These are phyloP conservation scores for Thinocorus orbignyianus DNA, from an alignment of 2,113 vertebrate species.

Conservation along the genomic window DNA sequence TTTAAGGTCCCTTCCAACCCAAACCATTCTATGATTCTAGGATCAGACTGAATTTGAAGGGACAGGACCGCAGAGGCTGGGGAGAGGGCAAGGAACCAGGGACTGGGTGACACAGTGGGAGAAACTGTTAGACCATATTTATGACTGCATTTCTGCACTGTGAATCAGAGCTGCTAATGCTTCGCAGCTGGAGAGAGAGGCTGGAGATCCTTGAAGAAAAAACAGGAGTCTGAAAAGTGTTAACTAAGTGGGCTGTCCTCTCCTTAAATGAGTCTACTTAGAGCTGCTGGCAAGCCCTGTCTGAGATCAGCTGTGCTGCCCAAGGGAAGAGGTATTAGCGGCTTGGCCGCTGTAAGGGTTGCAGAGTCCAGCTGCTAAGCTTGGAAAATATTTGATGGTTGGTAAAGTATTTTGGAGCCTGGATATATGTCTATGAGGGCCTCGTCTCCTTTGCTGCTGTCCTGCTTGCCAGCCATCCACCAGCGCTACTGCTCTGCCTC, in stretches of 20 bases:
- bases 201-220: neutral
- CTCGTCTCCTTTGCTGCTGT: neutral
- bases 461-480: neutral
- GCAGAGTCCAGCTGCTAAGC: constrained; percentile 31
- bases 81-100: neutral
- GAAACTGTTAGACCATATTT: neutral
- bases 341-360: constrained; percentile 31
- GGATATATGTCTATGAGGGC: neutral
- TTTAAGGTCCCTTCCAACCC: too few relatives aligned
- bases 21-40: too few relatives aligned
- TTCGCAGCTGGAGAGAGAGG: neutral
- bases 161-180: neutral
- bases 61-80: neutral
- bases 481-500: neutral
- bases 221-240: neutral
- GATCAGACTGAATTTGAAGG: neutral
- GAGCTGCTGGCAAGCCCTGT: constrained; percentile 29
- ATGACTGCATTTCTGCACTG: neutral
- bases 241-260: neutral
- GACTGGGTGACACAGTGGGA: neutral
- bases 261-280: neutral
- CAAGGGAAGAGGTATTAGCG: constrained; percentile 37
- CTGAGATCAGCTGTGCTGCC: constrained; percentile 53
- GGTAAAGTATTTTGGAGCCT: constrained; percentile 10
- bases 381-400: constrained; percentile 48